Conservation (phyloP, 37 sponge, comb jelly and placozoan species). For the Petrosia ficiformis region DNA sequence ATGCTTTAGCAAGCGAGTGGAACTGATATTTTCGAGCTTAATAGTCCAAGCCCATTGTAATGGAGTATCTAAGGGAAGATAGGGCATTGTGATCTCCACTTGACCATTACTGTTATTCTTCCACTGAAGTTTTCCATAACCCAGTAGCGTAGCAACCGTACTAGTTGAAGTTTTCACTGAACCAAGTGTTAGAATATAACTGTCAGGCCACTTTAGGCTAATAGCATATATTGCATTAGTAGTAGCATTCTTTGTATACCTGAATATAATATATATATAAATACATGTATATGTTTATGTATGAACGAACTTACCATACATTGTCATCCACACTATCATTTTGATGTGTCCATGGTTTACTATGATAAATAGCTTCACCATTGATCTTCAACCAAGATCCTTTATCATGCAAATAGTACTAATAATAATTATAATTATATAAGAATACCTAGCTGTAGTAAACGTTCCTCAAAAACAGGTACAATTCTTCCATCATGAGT, state of each 20-base stretch:
- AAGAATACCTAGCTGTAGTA: slow-evolving; percentile 51
- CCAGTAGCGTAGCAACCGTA: slow-evolving; percentile 28
- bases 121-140: slow-evolving; percentile 25
- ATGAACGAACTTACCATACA: slow-evolving; percentile 43
- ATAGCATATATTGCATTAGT: slow-evolving; percentile 34
- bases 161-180: slow-evolving; percentile 17
- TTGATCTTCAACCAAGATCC: slow-evolving; percentile 57
- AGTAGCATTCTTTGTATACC: slow-evolving; percentile 3
- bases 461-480: slow-evolving; percentile 65
- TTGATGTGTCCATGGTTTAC: slow-evolving; percentile 59
- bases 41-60: slow-evolving; percentile 69
- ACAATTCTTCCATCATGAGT: slow-evolving; percentile 72
- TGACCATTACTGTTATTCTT: neutral
- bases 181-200: slow-evolving; percentile 27
- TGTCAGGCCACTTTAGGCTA: slow-evolving; percentile 33
- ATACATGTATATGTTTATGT: neutral
- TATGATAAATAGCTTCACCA: slow-evolving; percentile 70
- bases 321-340: slow-evolving; percentile 46
- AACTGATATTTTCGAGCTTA: slow-evolving; percentile 10
- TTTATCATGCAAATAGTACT: slow-evolving; percentile 22
- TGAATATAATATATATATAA: neutral
- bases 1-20: too few relatives aligned
- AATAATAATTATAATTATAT: neutral
- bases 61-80: slow-evolving; percentile 46
- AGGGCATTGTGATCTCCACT: slow-evolving; percentile 31